Evolutionary conservation across 2,888 invertebrate genomes (phyloP).

Genomic region (Aporophyla lueneburgensis): DNA sequence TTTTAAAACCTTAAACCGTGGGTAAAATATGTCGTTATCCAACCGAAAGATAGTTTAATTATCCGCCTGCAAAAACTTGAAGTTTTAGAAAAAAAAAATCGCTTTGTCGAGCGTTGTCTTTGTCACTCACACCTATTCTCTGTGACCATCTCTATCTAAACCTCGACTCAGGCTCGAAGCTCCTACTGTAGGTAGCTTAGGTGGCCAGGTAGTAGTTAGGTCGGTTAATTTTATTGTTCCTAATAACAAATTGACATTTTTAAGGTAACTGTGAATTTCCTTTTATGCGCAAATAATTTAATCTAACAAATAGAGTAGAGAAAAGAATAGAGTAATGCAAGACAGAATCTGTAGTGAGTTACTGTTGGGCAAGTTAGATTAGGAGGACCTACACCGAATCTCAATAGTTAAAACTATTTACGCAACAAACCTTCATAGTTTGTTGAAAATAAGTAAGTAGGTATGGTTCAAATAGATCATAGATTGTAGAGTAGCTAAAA

Average conservation of each 20-base stretch:
- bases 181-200: not conserved
- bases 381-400: not conserved
- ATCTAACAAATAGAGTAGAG: not conserved
- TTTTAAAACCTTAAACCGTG: not conserved
- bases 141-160: not conserved
- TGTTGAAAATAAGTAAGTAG: constrained; percentile 12
- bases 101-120: constrained; percentile 1
- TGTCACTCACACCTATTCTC: not conserved
- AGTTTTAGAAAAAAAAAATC: not conserved
- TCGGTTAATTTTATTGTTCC: not conserved
- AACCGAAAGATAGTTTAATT: not conserved
- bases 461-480: constrained; percentile 42
- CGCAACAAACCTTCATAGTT: not conserved
- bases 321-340: not conserved
- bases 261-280: not conserved
- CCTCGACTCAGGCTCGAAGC: not conserved
- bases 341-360: not conserved
- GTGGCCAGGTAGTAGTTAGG: not conserved
- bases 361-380: not conserved
- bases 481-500: constrained; percentile 41
- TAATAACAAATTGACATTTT: not conserved
- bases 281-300: not conserved
- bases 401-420: constrained; percentile 4
- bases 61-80: not conserved
- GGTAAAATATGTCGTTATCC: not conserved